A percentile compares a stretch with the other conserved stretches of the same genome.
These are phyloP conservation scores for Porites lobata DNA, from an alignment of 92 coral and sea anemone genomes.

Conservation along the genomic window DNA sequence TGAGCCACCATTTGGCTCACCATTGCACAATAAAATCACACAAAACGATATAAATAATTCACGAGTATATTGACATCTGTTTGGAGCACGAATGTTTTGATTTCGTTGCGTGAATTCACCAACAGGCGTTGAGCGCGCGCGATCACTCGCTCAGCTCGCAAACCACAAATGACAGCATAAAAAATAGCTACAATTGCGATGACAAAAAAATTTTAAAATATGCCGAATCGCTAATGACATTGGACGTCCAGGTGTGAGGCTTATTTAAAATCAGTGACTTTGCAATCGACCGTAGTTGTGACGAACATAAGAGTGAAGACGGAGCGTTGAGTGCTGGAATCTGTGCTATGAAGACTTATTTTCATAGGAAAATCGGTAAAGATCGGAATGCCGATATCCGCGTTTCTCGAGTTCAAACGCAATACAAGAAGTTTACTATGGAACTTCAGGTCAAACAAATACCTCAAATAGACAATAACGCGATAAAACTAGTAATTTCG, in stretches of 20 bases:
- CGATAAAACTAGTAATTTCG: background rate
- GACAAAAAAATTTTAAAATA: constrained; percentile 11
- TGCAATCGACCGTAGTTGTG: background rate
- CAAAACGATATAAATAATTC: constrained; percentile 90
- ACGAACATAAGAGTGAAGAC: background rate
- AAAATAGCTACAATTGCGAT: background rate
- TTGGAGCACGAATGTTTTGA: constrained; percentile 48
- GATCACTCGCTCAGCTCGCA: constrained; percentile 22
- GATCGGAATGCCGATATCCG: constrained; percentile 51
- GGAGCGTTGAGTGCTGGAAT: constrained; percentile 22
- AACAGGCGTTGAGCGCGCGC: constrained; percentile 12
- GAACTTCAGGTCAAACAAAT: constrained; percentile 3
- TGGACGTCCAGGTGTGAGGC: constrained; percentile 33
- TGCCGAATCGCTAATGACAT: constrained; percentile 22
- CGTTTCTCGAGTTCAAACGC: background rate
- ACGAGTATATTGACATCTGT: constrained; percentile 73
- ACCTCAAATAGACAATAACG: background rate
- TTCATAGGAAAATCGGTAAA: constrained; percentile 32
- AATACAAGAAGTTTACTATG: constrained; percentile 2
- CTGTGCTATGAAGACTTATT: constrained; percentile 8
- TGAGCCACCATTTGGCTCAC: constrained; percentile 40
- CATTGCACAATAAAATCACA: constrained; percentile 65
- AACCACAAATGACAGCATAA: constrained; percentile 3
- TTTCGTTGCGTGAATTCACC: constrained; percentile 15
- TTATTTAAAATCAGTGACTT: constrained; percentile 4